These are phyloP conservation scores for Lochmaea capreae DNA, from an alignment of 2,888 invertebrate genomes.

Conservation along the genomic window DNA sequence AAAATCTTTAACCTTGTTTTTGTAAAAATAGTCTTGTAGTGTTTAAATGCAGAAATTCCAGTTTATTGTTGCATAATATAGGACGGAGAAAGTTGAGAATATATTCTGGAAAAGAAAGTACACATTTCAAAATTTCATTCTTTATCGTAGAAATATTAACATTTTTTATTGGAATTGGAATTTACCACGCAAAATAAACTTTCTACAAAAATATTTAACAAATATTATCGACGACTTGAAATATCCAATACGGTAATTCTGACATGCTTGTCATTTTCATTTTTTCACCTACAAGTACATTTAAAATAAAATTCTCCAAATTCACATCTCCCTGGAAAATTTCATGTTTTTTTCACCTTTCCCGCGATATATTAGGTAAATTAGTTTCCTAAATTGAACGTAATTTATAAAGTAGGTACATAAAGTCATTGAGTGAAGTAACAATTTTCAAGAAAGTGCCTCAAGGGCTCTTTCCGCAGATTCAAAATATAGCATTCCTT, in stretches of 20 bases:
- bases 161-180: no score
- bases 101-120: no score
- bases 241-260: no score
- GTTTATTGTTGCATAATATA: not conserved
- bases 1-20: not conserved
- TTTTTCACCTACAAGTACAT: not conserved
- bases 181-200: no score
- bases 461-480: slow-evolving; percentile 19
- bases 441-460: slow-evolving; percentile 21
- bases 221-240: no score
- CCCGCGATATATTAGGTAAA: slow-evolving; percentile 5
- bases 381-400: slow-evolving; percentile 25
- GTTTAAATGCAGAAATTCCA: not conserved
- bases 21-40: not conserved
- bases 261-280: not conserved
- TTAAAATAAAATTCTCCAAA: not conserved
- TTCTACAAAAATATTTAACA: no score
- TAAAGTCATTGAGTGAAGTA: slow-evolving; percentile 4
- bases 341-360: not conserved
- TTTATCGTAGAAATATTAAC: no score
- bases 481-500: slow-evolving; percentile 20
- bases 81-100: no score
- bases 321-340: not conserved
- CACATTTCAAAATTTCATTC: no score
- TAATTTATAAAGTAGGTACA: slow-evolving; percentile 24